Conservation (phyloP, 2,888 invertebrate species). For the Platerodrilus igneus region DNA sequence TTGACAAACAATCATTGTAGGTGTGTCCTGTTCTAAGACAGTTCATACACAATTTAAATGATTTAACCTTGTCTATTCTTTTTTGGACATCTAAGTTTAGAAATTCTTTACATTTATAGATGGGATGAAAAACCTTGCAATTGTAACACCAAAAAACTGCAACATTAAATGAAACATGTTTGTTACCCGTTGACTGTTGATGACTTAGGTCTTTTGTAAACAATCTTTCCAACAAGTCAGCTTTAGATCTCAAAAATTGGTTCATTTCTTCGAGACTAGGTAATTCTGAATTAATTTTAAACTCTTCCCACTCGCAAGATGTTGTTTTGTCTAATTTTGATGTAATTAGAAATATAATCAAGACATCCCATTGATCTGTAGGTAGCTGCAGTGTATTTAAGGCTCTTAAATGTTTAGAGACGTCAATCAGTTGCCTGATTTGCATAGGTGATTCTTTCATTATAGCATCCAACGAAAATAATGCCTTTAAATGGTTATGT, state of each 20-base stretch:
- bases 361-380: constrained; percentile 8
- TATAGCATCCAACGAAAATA: constrained; percentile 20
- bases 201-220: too few species aligned
- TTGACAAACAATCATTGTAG: not conserved
- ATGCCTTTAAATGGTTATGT: constrained; percentile 25
- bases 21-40: not conserved
- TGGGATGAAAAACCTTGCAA: too few species aligned
- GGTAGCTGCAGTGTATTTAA: too few species aligned
- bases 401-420: not conserved
- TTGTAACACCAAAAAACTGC: not conserved
- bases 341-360: constrained; percentile 4
- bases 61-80: too few species aligned
- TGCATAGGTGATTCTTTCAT: not conserved
- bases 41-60: constrained; percentile 2
- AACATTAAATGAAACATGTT: not conserved
- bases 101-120: too few species aligned
- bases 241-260: constrained; percentile 1
- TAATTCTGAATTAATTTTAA: not conserved
- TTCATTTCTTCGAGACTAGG: not conserved
- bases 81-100: too few species aligned
- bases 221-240: constrained; percentile 6
- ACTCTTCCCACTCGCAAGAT: constrained; percentile 1
- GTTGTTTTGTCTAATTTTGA: constrained; percentile 6
- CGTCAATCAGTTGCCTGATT: not conserved
- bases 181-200: not conserved